Evolutionary conservation across 2,797 vertebrate genomes (phyloP).

Genomic region (Heterohyrax brucei): DNA sequence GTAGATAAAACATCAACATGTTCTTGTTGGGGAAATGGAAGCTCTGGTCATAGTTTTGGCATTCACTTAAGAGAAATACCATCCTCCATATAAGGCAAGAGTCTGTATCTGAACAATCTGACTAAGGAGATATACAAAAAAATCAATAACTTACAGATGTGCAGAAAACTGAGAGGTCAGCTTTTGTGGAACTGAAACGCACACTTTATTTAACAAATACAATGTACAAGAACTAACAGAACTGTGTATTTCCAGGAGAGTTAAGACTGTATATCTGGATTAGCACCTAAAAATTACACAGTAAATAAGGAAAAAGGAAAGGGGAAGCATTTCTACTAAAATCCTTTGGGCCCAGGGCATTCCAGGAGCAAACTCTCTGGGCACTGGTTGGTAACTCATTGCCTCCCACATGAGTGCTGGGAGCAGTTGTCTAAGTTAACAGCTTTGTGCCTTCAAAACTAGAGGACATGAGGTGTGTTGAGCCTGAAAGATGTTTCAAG

Average conservation of each 20-base stretch:
- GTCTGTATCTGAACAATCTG: neutral
- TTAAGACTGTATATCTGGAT: conserved; percentile 74
- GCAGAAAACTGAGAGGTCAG: conserved; percentile 70
- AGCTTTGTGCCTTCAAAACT: conserved; percentile 8
- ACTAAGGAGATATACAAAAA: neutral
- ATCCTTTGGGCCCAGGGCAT: conserved; percentile 13
- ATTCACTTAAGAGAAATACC: neutral
- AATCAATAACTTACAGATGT: neutral
- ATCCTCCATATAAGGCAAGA: neutral
- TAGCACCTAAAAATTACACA: conserved; percentile 86
- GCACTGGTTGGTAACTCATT: neutral
- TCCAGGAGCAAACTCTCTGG: neutral
- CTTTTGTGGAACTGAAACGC: conserved; percentile 57
- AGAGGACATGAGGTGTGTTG: conserved; percentile 1
- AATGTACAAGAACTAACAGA: conserved; percentile 72
- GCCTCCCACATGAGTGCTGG: neutral
- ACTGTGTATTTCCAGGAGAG: conserved; percentile 70
- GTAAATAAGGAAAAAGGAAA: conserved; percentile 50
- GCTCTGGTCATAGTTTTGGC: neutral
- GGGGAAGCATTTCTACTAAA: neutral
- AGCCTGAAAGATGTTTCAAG: neutral
- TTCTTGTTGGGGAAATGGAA: conserved; percentile 47
- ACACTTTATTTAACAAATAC: conserved; percentile 86
- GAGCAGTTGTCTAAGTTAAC: neutral
- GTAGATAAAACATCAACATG: conserved; percentile 48